phyloP scores from a whole-genome alignment of 2,797 vertebrate species.

The Alca torda region DNA sequence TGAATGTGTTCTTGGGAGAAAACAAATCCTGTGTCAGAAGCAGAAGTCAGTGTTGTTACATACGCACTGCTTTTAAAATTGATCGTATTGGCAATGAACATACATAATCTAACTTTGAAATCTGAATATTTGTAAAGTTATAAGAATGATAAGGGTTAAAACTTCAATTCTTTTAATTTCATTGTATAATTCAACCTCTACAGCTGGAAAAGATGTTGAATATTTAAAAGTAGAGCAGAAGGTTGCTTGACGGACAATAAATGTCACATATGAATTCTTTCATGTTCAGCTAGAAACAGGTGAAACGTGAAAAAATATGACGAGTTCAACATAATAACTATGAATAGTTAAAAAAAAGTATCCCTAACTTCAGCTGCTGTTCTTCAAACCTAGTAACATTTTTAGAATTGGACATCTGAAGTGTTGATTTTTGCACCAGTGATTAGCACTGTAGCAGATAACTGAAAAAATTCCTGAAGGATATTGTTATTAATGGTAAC shows the following conservation, averaged over 20 bases:
- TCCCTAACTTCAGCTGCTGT: not conserved
- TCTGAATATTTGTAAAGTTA: not conserved
- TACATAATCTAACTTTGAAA: conserved; percentile 10
- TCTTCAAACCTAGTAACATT: not conserved
- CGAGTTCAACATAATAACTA: not conserved
- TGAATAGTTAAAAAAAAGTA: not conserved
- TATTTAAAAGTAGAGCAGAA: not conserved
- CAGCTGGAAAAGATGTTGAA: not conserved
- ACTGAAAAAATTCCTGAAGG: not conserved
- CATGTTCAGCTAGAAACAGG: not conserved
- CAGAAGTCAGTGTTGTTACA: not conserved
- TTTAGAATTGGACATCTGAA: not conserved
- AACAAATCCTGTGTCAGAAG: conserved; percentile 2
- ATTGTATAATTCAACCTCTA: not conserved
- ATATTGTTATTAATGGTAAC: not conserved
- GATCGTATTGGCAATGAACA: not conserved
- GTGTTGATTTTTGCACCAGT: not conserved
- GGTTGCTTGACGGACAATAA: not conserved
- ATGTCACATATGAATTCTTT: not conserved
- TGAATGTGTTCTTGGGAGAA: not conserved
- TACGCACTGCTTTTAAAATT: not conserved
- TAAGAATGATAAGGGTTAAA: not conserved
- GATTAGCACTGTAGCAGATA: not conserved
- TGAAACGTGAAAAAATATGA: not conserved
- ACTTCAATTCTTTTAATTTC: not conserved